Evolutionary conservation across 2,888 invertebrate genomes (phyloP).

Genomic region (Spodoptera littoralis): DNA sequence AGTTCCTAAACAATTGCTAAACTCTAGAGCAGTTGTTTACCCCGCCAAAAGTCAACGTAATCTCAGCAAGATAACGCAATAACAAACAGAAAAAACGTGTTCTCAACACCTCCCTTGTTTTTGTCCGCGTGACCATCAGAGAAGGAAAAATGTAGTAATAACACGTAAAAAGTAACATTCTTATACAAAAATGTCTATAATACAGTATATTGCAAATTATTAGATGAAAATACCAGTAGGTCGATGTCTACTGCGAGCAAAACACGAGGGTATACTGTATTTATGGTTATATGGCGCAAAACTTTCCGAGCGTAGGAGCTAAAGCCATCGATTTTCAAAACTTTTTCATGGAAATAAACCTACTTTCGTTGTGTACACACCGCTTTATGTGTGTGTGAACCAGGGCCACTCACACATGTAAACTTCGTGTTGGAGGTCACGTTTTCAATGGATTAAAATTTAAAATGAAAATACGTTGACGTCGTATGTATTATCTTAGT

Average conservation of each 20-base stretch:
- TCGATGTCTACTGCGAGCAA: conserved; percentile 76
- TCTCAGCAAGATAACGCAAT: conserved; percentile 20
- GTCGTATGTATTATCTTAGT: conserved; percentile 24
- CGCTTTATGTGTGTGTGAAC: conserved; percentile 57
- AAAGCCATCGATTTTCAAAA: conserved; percentile 89
- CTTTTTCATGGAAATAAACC: conserved; percentile 90
- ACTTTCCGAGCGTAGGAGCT: conserved; percentile 87
- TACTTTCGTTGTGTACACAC: conserved; percentile 85
- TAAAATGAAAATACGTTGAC: conserved; percentile 42
- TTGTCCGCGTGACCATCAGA: conserved; percentile 24
- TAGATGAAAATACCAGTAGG: conserved; percentile 73
- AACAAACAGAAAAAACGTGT: conserved; percentile 15
- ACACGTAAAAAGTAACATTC: conserved; percentile 44
- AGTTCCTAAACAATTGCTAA: conserved; percentile 22
- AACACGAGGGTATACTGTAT: conserved; percentile 82
- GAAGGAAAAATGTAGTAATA: conserved; percentile 24
- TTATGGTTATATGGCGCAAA: conserved; percentile 88
- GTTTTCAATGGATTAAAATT: conserved; percentile 66
- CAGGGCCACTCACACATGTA: conserved; percentile 69
- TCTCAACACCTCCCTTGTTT: conserved; percentile 13
- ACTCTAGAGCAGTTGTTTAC: conserved; percentile 13
- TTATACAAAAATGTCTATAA: conserved; percentile 61
- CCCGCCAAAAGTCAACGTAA: conserved; percentile 9
- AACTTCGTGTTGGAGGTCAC: conserved; percentile 74
- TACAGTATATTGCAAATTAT: conserved; percentile 71